Evolutionary conservation across 2,113 vertebrate species (phyloP).

Genomic region (Neotoma lepida): DNA sequence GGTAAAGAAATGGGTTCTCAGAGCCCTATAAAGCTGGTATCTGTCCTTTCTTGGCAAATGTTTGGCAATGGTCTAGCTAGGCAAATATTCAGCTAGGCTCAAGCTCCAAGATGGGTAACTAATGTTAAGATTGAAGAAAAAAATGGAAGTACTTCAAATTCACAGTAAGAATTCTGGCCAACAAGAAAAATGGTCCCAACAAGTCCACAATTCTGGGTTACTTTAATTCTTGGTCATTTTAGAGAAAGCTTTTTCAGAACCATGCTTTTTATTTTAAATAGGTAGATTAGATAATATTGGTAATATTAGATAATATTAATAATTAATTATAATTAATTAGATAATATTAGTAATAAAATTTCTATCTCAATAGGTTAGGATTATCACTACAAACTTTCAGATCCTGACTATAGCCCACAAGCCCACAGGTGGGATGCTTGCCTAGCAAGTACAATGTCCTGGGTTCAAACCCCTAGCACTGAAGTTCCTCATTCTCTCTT

Average conservation of each 20-base stretch:
- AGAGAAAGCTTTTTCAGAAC: slow-evolving; percentile 22
- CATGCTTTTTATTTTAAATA: slow-evolving; percentile 10
- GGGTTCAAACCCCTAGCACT: neutral
- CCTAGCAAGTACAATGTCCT: neutral
- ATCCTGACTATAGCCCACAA: neutral
- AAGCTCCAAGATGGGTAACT: neutral
- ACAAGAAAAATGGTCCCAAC: neutral
- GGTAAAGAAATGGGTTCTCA: slow-evolving; percentile 40
- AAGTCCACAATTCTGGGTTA: slow-evolving; percentile 6
- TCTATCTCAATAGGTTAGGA: slow-evolving; percentile 37
- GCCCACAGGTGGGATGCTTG: neutral
- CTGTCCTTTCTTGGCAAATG: slow-evolving; percentile 4
- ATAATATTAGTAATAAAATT: slow-evolving; percentile 36
- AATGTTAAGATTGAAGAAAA: slow-evolving; percentile 46
- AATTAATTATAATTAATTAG: too few relatives aligned
- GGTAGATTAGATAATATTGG: slow-evolving; percentile 2
- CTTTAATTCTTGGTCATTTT: slow-evolving; percentile 39
- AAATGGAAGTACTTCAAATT: neutral
- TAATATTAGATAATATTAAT: too few relatives aligned
- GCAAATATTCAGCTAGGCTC: neutral
- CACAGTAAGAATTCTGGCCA: slow-evolving; percentile 3
- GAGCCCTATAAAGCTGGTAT: neutral
- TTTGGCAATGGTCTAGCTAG: neutral
- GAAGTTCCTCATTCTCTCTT: neutral
- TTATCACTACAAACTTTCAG: slow-evolving; percentile 34